phyloP scores from a whole-genome alignment of 2,888 invertebrate genomes.

The Trachelus troglodyta region DNA sequence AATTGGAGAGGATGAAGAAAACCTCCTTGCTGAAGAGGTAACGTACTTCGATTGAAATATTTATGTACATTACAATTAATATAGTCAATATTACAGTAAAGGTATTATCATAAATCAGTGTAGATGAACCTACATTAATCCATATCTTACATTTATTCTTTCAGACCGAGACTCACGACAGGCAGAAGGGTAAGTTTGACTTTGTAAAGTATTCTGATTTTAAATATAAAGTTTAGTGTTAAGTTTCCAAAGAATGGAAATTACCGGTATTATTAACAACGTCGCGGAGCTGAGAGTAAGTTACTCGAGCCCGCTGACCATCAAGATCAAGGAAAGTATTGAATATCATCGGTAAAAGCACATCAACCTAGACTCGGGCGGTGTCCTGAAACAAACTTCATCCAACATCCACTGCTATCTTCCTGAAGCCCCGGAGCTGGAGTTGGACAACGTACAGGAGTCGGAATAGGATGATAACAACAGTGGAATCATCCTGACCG shows the following conservation, averaged over 20 bases:
- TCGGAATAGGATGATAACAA: neutral
- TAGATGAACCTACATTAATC: neutral
- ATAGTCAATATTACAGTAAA: neutral
- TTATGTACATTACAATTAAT: neutral
- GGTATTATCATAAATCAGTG: neutral
- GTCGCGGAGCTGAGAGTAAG: conserved; percentile 30
- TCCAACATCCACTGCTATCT: neutral
- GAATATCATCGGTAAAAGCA: conserved; percentile 8
- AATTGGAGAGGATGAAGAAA: conserved; percentile 83
- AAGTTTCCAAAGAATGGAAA: conserved; percentile 28
- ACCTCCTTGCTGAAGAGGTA: conserved; percentile 83
- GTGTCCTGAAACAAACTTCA: neutral
- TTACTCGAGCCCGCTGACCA: conserved; percentile 25
- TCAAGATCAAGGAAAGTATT: conserved; percentile 38
- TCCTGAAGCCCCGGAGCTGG: neutral
- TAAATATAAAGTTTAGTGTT: conserved; percentile 9
- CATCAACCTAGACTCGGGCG: neutral
- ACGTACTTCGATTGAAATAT: conserved; percentile 36
- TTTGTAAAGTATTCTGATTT: conserved; percentile 9
- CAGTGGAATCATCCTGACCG: neutral
- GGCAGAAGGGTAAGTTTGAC: conserved; percentile 61
- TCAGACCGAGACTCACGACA: conserved; percentile 60
- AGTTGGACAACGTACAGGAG: neutral
- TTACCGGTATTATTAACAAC: conserved; percentile 32
- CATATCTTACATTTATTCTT: conserved; percentile 32